phyloP scores from a whole-genome alignment of 2,888 invertebrate species.

The Marasmarcha lunaedactyla region DNA sequence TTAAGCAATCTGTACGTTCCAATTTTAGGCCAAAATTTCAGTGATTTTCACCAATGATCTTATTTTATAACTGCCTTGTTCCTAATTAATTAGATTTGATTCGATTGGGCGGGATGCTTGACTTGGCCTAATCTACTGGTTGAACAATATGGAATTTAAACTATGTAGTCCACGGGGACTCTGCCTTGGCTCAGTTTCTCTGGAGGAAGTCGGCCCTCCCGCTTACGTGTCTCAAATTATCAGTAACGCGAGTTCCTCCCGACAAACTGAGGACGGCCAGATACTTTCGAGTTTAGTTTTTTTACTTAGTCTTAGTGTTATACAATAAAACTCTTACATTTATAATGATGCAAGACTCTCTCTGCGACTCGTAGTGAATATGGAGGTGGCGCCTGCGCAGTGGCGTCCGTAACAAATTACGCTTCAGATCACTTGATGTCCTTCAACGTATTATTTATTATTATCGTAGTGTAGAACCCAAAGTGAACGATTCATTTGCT shows the following conservation, averaged over 20 bases:
- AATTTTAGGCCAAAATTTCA: slow-evolving; percentile 53
- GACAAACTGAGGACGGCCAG: slow-evolving; percentile 40
- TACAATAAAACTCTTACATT: slow-evolving; percentile 34
- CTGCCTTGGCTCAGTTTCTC: slow-evolving; percentile 42
- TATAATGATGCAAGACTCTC: slow-evolving; percentile 28
- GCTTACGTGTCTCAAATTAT: slow-evolving; percentile 7
- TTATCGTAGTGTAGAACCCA: slow-evolving; percentile 61
- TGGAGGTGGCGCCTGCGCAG: background rate
- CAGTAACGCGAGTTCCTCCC: slow-evolving; percentile 22
- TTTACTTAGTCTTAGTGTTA: slow-evolving; percentile 10
- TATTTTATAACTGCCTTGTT: slow-evolving; percentile 57
- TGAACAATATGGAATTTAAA: slow-evolving; percentile 12
- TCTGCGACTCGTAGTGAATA: slow-evolving; percentile 11
- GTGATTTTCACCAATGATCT: slow-evolving; percentile 67
- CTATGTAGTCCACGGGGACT: slow-evolving; percentile 22
- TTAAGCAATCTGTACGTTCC: slow-evolving; percentile 16
- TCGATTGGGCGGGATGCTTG: slow-evolving; percentile 29
- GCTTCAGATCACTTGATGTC: slow-evolving; percentile 64
- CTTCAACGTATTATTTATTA: slow-evolving; percentile 64
- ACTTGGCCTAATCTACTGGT: slow-evolving; percentile 55
- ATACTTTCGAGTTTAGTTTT: slow-evolving; percentile 19
- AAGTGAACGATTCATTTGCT: slow-evolving; percentile 49
- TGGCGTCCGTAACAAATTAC: slow-evolving; percentile 43
- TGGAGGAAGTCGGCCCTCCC: slow-evolving; percentile 22
- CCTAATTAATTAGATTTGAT: slow-evolving; percentile 44